A percentile compares a stretch with the other conserved stretches of the same genome.
Conservation (phyloP, 1,140 invertebrate genomes). For the Hormaphis cornu region DNA sequence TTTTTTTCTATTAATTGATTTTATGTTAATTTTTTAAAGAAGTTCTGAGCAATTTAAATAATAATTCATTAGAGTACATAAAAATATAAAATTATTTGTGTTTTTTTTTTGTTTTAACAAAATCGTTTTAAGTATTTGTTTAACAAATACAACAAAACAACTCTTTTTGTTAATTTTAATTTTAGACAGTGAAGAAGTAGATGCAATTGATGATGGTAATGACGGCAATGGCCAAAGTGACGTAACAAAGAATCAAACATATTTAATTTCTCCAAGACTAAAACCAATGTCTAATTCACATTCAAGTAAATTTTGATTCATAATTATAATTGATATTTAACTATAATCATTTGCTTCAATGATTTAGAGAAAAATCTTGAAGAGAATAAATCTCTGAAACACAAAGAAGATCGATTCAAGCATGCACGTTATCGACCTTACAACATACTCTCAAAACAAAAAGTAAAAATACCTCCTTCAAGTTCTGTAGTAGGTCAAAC, state of each 20-base stretch:
- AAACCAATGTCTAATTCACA: constrained; percentile 80
- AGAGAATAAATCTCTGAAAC: background rate
- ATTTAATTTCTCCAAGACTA: constrained; percentile 66
- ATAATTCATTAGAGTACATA: too few relatives aligned
- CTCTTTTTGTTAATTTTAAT: background rate
- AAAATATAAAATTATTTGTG: too few relatives aligned
- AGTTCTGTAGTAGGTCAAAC: background rate
- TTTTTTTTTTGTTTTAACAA: too few relatives aligned
- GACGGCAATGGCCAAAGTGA: constrained; percentile 37
- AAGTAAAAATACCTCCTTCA: background rate
- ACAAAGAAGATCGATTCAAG: background rate
- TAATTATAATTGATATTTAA: background rate
- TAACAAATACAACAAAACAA: too few relatives aligned
- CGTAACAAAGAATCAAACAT: background rate
- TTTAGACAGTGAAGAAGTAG: background rate
- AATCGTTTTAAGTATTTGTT: too few relatives aligned
- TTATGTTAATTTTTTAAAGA: too few relatives aligned
- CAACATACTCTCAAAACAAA: background rate
- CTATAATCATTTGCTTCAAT: background rate
- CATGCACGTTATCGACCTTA: background rate
- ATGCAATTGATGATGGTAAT: background rate
- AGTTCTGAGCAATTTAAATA: too few relatives aligned
- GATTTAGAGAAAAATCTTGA: background rate
- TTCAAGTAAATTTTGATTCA: constrained; percentile 52
- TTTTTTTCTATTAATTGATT: too few relatives aligned